These are phyloP conservation scores for Apocrypta bakeri DNA, from an alignment of 1,140 invertebrate genomes.

Conservation along the genomic window DNA sequence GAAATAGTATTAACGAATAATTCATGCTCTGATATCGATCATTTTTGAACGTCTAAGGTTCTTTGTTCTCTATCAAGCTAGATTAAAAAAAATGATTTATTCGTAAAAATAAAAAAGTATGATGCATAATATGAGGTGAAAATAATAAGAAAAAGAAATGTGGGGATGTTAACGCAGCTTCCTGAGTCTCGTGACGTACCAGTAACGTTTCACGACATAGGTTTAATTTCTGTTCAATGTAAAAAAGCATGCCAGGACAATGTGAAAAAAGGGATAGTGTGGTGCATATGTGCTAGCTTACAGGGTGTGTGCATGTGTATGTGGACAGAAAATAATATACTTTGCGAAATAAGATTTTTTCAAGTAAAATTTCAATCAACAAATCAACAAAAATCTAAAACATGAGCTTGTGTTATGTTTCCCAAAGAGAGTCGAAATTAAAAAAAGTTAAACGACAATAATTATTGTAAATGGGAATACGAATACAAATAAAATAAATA, in stretches of 20 bases:
- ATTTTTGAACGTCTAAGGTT: constrained; percentile 22
- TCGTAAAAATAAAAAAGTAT: constrained; percentile 37
- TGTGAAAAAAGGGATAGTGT: not conserved
- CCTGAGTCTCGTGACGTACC: constrained; percentile 70
- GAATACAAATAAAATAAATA: not conserved
- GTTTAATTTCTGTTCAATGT: not conserved
- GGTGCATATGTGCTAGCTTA: not conserved
- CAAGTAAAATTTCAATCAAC: too few relatives aligned
- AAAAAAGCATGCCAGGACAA: constrained; percentile 34
- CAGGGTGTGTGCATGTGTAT: not conserved
- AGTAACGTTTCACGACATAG: not conserved
- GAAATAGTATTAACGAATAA: not conserved
- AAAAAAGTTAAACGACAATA: too few relatives aligned
- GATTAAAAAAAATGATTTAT: constrained; percentile 15
- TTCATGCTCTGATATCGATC: constrained; percentile 30
- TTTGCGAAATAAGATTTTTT: too few relatives aligned
- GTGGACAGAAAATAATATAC: constrained; percentile 10
- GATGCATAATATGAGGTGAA: constrained; percentile 47
- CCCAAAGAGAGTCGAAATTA: too few relatives aligned
- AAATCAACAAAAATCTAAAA: too few relatives aligned
- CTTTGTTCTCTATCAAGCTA: not conserved
- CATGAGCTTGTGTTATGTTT: too few relatives aligned
- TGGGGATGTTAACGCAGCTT: constrained; percentile 71
- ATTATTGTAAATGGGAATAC: too few relatives aligned
- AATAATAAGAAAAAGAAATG: constrained; percentile 52